Conservation (phyloP, 2,113 vertebrate genomes). For the Aplodontia rufa region DNA sequence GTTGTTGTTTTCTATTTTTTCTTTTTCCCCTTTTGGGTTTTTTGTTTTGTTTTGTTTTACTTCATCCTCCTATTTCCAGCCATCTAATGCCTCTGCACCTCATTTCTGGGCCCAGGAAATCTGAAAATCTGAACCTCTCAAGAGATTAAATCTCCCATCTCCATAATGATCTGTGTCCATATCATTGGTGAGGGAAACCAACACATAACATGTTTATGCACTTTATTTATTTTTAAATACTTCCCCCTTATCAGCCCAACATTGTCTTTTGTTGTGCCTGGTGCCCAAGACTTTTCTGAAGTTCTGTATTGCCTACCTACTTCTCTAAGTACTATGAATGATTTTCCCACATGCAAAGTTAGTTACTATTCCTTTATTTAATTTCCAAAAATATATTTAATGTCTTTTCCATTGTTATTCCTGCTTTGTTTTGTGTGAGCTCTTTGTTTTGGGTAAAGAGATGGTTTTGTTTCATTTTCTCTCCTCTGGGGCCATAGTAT, state of each 20-base stretch:
- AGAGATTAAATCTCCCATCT: not conserved
- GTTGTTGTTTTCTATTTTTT: too few species aligned
- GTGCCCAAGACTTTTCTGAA: not conserved
- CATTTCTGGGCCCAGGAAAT: not conserved
- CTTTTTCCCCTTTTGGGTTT: too few species aligned
- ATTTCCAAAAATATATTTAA: not conserved
- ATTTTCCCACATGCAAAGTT: not conserved
- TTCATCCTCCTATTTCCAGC: not conserved
- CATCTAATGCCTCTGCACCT: not conserved
- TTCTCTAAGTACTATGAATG: not conserved
- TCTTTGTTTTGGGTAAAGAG: not conserved
- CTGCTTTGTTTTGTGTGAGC: not conserved
- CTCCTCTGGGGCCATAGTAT: not conserved
- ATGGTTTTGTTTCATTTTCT: not conserved
- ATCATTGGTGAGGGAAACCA: not conserved
- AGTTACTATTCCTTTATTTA: not conserved
- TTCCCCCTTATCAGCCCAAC: not conserved
- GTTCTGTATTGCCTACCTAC: too few species aligned
- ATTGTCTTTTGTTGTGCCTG: not conserved
- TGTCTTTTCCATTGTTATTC: not conserved
- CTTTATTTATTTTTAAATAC: not conserved
- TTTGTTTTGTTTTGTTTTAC: too few species aligned
- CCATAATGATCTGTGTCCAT: not conserved
- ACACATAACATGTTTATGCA: not conserved
- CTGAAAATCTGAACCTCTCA: not conserved